These are phyloP conservation scores for Anthopleura sola DNA, from an alignment of 64 coral and sea anemone species.

Conservation along the genomic window DNA sequence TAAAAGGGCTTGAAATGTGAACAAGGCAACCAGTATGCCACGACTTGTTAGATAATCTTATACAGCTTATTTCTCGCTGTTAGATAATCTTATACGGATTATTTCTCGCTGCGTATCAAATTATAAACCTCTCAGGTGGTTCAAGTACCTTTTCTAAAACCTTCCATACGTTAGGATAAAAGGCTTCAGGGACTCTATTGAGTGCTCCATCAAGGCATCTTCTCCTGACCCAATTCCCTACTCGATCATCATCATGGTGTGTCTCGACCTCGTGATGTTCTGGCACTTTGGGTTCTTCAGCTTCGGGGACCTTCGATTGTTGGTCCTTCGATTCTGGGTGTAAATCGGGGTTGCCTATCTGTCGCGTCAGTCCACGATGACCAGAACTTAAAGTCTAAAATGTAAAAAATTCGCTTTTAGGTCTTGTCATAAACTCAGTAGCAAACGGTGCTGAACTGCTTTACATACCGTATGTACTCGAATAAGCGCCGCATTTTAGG, in stretches of 20 bases:
- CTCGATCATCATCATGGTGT: slow-evolving; percentile 54
- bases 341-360: not conserved
- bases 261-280: slow-evolving; percentile 54
- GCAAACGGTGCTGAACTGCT: too few species aligned
- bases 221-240: slow-evolving; percentile 87
- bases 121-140: not conserved
- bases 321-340: too few species aligned
- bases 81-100: too few species aligned
- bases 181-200: slow-evolving; percentile 93
- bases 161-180: slow-evolving; percentile 91
- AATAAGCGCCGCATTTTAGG: too few species aligned
- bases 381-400: not conserved
- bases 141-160: slow-evolving; percentile 84
- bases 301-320: too few species aligned
- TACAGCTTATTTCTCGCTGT: too few species aligned
- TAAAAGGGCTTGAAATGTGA: too few species aligned
- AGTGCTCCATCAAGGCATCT: slow-evolving; percentile 91
- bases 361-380: not conserved
- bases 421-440: too few species aligned
- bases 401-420: not conserved
- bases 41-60: too few species aligned
- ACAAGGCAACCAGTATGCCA: too few species aligned
- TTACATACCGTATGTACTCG: too few species aligned
- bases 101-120: too few species aligned
- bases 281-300: not conserved